These are phyloP conservation scores for Sinohyriopsis cumingii DNA, from an alignment of 2,888 invertebrate genomes.

Conservation along the genomic window DNA sequence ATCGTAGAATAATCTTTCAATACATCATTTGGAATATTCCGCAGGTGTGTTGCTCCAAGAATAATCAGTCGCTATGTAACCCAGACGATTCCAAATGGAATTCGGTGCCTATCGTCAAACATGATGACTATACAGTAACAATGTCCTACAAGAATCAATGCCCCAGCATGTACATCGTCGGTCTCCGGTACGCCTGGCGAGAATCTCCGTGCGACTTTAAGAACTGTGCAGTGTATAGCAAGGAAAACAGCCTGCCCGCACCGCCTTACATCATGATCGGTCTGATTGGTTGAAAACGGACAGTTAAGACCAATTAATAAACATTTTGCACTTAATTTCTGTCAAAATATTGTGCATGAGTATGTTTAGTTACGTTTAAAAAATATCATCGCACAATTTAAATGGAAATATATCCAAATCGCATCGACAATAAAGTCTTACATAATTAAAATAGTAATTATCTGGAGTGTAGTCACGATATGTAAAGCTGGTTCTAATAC, in stretches of 20 bases:
- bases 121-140: slow-evolving; percentile 25
- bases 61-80: slow-evolving; percentile 32
- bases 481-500: too few species aligned
- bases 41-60: slow-evolving; percentile 36
- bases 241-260: slow-evolving; percentile 42
- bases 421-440: too few species aligned
- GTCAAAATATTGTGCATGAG: too few species aligned
- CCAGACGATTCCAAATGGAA: slow-evolving; percentile 38
- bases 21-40: too few species aligned
- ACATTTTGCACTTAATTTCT: not conserved
- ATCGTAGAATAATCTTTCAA: too few species aligned
- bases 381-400: too few species aligned
- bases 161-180: slow-evolving; percentile 30
- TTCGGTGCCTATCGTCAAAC: slow-evolving; percentile 34
- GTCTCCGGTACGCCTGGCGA: slow-evolving; percentile 50
- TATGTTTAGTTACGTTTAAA: too few species aligned
- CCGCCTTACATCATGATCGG: slow-evolving; percentile 38
- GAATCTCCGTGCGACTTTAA: slow-evolving; percentile 55
- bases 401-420: too few species aligned
- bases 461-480: too few species aligned
- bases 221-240: slow-evolving; percentile 49
- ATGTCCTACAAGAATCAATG: slow-evolving; percentile 35
- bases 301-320: not conserved
- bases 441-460: too few species aligned
- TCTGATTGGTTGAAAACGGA: slow-evolving; percentile 11